Base-by-base conservation (phyloP, 2,888 invertebrate species). In the Sinotaia quadrata region DNA sequence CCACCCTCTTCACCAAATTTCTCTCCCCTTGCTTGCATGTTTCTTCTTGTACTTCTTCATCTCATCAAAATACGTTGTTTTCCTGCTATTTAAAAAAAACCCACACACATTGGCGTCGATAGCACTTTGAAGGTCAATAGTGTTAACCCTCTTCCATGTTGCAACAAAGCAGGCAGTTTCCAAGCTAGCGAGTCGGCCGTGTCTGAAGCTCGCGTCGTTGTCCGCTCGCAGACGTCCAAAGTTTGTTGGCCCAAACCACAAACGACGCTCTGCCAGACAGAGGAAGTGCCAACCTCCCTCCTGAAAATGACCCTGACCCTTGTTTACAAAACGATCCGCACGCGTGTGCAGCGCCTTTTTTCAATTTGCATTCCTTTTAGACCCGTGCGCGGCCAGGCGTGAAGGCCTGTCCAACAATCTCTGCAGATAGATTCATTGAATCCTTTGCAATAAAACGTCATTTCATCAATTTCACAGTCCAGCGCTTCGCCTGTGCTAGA, bases 401-500 rank as follows among this genome's bases (percentile, higher is more conserved):
- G 65, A 41, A 56, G 65, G 44, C 31, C 37, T 59, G 60, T 37
- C 65, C 61, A 58, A 66, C 65, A 66, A 44, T 61, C 51, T 52
- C 56, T 33, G 60, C 54, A 61, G 61, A 66, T 65, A 69, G 68
- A 68, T 68, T 65, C 68, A 72, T 72, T 72, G 66, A 72, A 65
- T 65, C 60, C 47, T 59, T 66, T 60, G 68, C 68, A 68, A 75
- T 75, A 75, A 75, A 75, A 72, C 69, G 73, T 75, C 73, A 59
- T 71, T 75, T 72, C 75, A 72, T 74, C 74, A 74, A 72, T 70
- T 70, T 74, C 68, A 61, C 51, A 61, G 68, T 58, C 67, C 52
- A 58, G 29, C 58, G 67, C 62, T 15, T 18, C 69, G 62, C 54
- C 44, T 47, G 49, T 66, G 66, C 62, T 49, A 34, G 37, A 62